These are phyloP conservation scores for Nycticorax nycticorax DNA, from an alignment of 2,113 vertebrate genomes.

Conservation along the genomic window DNA sequence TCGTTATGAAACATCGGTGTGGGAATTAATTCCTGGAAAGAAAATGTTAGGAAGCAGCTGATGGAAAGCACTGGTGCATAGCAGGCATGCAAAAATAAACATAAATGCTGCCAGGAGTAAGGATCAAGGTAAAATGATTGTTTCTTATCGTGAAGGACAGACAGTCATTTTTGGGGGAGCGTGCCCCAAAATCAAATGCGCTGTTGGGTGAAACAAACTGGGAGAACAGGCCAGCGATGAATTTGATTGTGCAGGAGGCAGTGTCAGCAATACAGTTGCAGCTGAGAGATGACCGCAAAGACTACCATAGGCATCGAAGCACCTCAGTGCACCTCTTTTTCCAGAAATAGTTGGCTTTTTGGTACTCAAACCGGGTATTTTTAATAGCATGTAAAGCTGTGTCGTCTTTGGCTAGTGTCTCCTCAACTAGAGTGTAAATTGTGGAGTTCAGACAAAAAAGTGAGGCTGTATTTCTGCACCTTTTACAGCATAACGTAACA, in stretches of 20 bases:
- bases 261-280: not conserved
- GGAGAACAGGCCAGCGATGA: not conserved
- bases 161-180: not conserved
- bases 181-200: not conserved
- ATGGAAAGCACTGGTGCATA: not conserved
- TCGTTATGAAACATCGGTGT: not conserved
- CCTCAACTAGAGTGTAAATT: not conserved
- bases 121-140: not conserved
- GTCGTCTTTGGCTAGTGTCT: rapidly evolving
- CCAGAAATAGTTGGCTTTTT: not conserved
- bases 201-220: not conserved
- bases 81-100: not conserved
- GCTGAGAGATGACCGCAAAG: not conserved
- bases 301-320: not conserved
- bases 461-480: not conserved
- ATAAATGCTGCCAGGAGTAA: not conserved
- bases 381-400: not conserved
- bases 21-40: slow-evolving; percentile 12
- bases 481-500: not conserved
- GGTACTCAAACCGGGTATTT: not conserved
- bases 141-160: not conserved
- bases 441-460: not conserved
- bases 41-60: not conserved
- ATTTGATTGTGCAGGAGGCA: not conserved
- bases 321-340: not conserved